Evolutionary conservation across 2,113 vertebrate species (phyloP), one percentile per base, ranked within the genome.

Genomic region (Oenanthe oenanthe): DNA sequence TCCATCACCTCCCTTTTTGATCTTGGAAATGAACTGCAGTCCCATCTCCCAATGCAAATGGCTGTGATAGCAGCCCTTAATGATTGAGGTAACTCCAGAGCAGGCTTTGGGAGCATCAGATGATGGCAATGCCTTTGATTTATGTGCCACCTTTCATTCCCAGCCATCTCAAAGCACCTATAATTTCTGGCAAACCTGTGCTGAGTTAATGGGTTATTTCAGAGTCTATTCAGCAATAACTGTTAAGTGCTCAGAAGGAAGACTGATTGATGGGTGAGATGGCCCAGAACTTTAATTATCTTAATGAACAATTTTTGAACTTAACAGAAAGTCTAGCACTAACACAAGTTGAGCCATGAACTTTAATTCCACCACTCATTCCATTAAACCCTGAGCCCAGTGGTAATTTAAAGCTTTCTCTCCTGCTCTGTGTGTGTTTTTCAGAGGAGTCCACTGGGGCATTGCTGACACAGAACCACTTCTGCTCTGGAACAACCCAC

Each of bases 281-380:
- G 77, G 91, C 95, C 51, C 51, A 91, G 80, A 85, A 92, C 82
- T 96, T 94, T 90, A 94, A 91, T 96, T 93, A 92, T 53, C 38
- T 66, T 85, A 88, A 93, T 89, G 89, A 96, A 85, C 28, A 71
- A 25, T 70, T 92, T 76, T 95, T 85, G 20, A 75, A 84, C 57
- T 83, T 88, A 92, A 70, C 81, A 74, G 71, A 56, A 91, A 88
- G 60, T 77, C 74, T 70, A 28, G n/a, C 75, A 57, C 63, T 71
- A 67, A 56, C 63, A 88, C 63, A 70, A 90, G 60, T 42, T 53
- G 34, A 91, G 47, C 84, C 47, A 31, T 61, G 77, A 95, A 87
- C 84, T 95, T 91, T 53, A 94, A 54, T 91, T 82, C 74, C 43
- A 65, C 22, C 43, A 32, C 47, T 92, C 75, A 26, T 89, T 91